These are phyloP conservation scores for Aphodius sticticus DNA, from an alignment of 2,888 invertebrate genomes.

Conservation along the genomic window DNA sequence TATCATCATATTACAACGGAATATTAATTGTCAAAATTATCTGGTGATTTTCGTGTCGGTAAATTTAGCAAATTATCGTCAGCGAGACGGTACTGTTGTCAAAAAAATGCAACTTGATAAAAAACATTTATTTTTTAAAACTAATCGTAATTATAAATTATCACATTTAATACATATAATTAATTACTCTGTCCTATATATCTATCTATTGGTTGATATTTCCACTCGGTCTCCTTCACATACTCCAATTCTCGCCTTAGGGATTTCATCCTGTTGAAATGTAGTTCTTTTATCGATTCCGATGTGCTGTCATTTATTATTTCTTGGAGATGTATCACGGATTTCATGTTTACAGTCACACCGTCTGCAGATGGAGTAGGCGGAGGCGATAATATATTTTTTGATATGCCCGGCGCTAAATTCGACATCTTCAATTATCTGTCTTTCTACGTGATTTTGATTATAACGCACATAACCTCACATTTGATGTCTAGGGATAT, in stretches of 20 bases:
- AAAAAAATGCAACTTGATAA: slow-evolving; percentile 21
- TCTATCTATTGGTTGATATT: slow-evolving; percentile 76
- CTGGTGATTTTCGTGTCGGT: background rate
- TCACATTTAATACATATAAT: background rate
- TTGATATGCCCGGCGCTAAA: slow-evolving; percentile 45
- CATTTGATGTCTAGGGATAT: background rate
- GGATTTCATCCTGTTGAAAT: slow-evolving; percentile 74
- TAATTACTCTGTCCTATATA: slow-evolving; percentile 64
- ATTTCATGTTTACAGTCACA: slow-evolving; percentile 47
- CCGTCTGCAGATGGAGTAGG: slow-evolving; percentile 46
- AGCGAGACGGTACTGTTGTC: background rate
- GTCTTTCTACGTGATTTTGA: background rate
- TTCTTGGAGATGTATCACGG: slow-evolving; percentile 51
- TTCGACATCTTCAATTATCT: background rate
- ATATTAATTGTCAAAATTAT: background rate
- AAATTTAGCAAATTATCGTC: background rate
- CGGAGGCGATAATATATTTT: slow-evolving; percentile 50
- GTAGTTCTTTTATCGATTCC: slow-evolving; percentile 65
- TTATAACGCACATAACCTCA: background rate
- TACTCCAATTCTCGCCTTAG: slow-evolving; percentile 79
- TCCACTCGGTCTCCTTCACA: slow-evolving; percentile 83
- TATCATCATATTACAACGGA: background rate
- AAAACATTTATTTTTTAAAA: slow-evolving; percentile 27
- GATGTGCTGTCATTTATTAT: slow-evolving; percentile 51
- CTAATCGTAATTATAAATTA: slow-evolving; percentile 13